Percentiles rank a stretch among this genome's conserved stretches.
phyloP scores from a whole-genome alignment of 35 echinoderm and acorn worm species.

The Nesometra sesokonis region DNA sequence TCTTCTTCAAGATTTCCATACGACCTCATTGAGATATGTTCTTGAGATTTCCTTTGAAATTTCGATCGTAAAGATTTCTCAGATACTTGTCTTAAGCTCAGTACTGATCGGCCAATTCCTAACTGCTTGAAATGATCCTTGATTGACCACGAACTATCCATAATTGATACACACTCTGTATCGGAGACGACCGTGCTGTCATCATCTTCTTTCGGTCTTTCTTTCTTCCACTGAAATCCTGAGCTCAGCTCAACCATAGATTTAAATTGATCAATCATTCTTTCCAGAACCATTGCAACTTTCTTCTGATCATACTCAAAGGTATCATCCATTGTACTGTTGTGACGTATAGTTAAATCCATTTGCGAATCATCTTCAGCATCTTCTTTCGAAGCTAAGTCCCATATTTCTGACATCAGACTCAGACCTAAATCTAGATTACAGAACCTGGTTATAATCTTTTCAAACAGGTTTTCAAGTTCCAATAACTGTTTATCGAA shows the following conservation, averaged over 20 bases:
- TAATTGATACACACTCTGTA: not conserved
- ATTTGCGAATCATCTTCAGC: not conserved
- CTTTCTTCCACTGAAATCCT: slow-evolving; percentile 14
- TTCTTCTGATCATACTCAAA: slow-evolving; percentile 18
- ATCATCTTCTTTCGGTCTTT: not conserved
- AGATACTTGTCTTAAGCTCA: not conserved
- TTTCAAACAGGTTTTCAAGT: not conserved
- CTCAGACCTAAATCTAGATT: not conserved
- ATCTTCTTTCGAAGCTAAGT: not conserved
- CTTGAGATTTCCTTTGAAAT: not conserved
- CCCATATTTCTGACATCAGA: not conserved
- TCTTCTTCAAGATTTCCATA: not conserved
- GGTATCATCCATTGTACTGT: not conserved
- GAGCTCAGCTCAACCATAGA: slow-evolving; percentile 63
- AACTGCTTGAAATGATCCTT: not conserved
- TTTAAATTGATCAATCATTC: slow-evolving; percentile 66
- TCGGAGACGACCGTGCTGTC: too few species aligned
- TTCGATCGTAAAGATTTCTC: not conserved
- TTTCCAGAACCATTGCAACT: slow-evolving; percentile 34
- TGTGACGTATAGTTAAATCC: not conserved
- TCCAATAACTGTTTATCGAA: not conserved
- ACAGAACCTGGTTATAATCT: not conserved
- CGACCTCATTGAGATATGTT: not conserved
- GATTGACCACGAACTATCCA: not conserved
- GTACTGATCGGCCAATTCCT: not conserved